Evolutionary conservation across 2,888 invertebrate species (phyloP), one percentile per base, ranked within the genome.

Genomic region (Drosophila kambysellisi): DNA sequence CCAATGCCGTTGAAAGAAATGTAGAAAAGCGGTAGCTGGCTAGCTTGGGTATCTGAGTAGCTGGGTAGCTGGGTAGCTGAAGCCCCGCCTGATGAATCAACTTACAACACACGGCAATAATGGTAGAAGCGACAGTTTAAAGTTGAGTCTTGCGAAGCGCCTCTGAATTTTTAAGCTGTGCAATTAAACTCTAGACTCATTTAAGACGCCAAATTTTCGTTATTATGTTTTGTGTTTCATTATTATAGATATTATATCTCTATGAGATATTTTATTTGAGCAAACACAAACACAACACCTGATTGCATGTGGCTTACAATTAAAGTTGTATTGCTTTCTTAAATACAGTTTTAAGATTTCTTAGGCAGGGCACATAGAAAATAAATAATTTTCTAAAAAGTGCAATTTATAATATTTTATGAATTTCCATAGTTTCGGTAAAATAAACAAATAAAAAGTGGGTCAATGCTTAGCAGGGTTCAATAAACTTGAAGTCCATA

Each of bases 1-100:
- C 70, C 73, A 77, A 76, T 78, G 84, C 85, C 80, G 85, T 76
- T 80, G 77, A 77, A 81, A 85, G 83, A 81, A 89, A 89, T 75
- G 80, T 85, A 82, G 75, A 76, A 89, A 85, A 78, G 88, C 84
- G 76, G 76, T 74, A 71, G 75, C 64, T 56, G 61, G 59, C 35
- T 46, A 41, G 59, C 54, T 25, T 56, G 61, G 59, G 30, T 46
- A 41, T 56, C 54, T 25, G 20, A 76, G 74, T 74, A 68, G 75
- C 62, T 58, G 58, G 59, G 39, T 46, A 51, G 59, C 57, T 67
- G 65, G 59, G 39, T 46, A 51, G 59, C 57, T 67, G 65, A 32
- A 59, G 72, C 72, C 68, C 65, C 81, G 75, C 83, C 87, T 71
- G 79, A 81, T 84, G 81, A 86, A 83, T 83, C 78, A 85, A 64